Conservation (phyloP, 2,888 invertebrate species). For the Dusona sp. region DNA sequence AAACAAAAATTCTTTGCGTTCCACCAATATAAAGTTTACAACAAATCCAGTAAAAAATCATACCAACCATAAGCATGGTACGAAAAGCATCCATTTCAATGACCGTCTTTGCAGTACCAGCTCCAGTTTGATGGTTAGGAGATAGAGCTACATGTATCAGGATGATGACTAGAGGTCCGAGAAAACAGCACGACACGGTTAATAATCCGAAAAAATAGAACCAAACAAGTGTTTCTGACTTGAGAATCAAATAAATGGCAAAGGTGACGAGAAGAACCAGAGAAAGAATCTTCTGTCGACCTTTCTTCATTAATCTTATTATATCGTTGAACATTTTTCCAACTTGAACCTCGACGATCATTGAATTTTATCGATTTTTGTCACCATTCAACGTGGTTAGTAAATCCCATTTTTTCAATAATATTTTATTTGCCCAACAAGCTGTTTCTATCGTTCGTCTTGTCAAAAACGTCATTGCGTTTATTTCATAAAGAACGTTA, state of each 20-base stretch:
- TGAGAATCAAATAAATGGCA: conserved; percentile 69
- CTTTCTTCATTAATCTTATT: conserved; percentile 25
- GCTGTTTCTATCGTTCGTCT: conserved; percentile 8
- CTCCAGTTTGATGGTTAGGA: conserved; percentile 88
- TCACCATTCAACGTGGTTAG: neutral
- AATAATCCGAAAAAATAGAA: conserved; percentile 77
- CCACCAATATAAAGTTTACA: neutral
- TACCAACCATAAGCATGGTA: conserved; percentile 87
- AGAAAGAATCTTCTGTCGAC: conserved; percentile 66
- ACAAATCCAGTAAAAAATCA: neutral
- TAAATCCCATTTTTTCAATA: conserved; percentile 15
- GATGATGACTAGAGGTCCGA: conserved; percentile 85
- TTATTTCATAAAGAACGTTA: neutral
- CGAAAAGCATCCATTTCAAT: conserved; percentile 88
- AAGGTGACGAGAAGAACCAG: conserved; percentile 63
- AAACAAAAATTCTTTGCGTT: neutral
- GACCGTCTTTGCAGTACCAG: conserved; percentile 87
- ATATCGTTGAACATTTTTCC: conserved; percentile 32
- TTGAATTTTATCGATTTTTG: conserved; percentile 19
- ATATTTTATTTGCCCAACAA: conserved; percentile 33
- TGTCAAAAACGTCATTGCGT: conserved; percentile 30
- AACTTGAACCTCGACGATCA: neutral
- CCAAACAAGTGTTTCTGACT: conserved; percentile 77
- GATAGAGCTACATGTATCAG: conserved; percentile 89
- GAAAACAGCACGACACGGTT: conserved; percentile 79